Conservation (phyloP, 2,113 vertebrate genomes). For the Hystrix cristata region DNA sequence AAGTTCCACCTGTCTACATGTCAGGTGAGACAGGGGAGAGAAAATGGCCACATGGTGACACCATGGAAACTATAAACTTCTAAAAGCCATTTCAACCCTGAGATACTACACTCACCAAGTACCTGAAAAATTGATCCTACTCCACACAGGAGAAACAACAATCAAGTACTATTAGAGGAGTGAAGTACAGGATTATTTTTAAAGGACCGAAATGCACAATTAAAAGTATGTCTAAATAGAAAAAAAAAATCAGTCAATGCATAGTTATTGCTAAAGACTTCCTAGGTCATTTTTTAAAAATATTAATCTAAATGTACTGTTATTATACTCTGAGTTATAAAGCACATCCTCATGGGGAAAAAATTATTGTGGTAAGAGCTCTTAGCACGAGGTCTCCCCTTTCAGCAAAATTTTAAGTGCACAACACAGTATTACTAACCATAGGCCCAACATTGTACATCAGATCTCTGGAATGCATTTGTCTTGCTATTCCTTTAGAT, state of each 20-base stretch:
- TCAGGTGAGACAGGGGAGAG: background rate
- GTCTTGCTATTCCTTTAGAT: constrained; percentile 44
- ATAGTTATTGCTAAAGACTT: background rate
- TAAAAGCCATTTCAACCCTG: background rate
- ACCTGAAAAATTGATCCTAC: background rate
- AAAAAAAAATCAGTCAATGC: background rate
- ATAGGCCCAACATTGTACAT: background rate
- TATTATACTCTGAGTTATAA: background rate
- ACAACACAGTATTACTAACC: background rate
- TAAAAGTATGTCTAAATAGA: background rate
- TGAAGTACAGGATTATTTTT: background rate
- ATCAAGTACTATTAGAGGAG: background rate
- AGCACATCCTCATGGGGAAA: background rate
- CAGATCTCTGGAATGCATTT: background rate
- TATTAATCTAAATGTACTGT: background rate
- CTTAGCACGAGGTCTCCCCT: background rate
- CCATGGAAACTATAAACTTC: background rate
- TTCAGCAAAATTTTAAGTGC: background rate
- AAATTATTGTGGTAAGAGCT: background rate
- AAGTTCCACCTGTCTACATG: background rate
- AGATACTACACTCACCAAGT: background rate
- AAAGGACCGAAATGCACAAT: background rate
- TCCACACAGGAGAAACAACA: background rate
- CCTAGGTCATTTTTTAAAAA: background rate
- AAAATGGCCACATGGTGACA: background rate